Evolutionary conservation across 2,888 invertebrate genomes (phyloP), one percentile per base, ranked within the genome.

Genomic region (Rotaria macrura): DNA sequence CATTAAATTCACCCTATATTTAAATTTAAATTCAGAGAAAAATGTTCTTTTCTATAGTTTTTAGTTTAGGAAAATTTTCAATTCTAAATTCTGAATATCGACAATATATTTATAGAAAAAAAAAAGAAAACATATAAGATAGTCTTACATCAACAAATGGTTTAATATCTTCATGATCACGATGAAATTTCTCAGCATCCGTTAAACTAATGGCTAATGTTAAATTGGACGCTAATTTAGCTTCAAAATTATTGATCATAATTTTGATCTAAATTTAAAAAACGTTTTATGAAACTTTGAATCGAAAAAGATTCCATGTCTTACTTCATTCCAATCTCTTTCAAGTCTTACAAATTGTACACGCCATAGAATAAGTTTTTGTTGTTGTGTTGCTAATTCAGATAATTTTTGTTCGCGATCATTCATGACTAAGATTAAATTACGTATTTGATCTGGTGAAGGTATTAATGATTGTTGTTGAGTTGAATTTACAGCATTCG

Each of bases 161-260:
- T 79, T 79, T 40, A 10, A 79, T 79, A 43, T 79, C 79, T 79
- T 79, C 79, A 43, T 43, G 79, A 79, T 79, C 79, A 14, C 43
- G 40, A 43, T 43, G 43, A n/a, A 79, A 79, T 43, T 79, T 79
- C 43, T 79, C 79, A 23, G 79, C 79, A 43, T 79, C 79, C 23
- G n/a, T 79, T 79, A 79, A 79, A 79, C 79, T 43, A n/a, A 43
- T 43, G 2, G 79, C 79, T 43, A 79, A 79, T 43, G 43, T 43
- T 79, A 79, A 43, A 43, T 79, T 79, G 25, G 79, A 79, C 5
- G 79, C 40, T 40, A 79, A 43, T 79, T 79, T 79, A 3, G n/a
- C 17, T 79, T 79, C 79, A 79, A 79, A 79, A 79, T 79, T 79
- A 79, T 79, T 79, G 14, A 79, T 43, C 79, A 79, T 43, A 20